A percentile compares a stretch with the other conserved stretches of the same genome.
phyloP scores from a whole-genome alignment of 2,113 vertebrate species.

The Rafetus swinhoei region DNA sequence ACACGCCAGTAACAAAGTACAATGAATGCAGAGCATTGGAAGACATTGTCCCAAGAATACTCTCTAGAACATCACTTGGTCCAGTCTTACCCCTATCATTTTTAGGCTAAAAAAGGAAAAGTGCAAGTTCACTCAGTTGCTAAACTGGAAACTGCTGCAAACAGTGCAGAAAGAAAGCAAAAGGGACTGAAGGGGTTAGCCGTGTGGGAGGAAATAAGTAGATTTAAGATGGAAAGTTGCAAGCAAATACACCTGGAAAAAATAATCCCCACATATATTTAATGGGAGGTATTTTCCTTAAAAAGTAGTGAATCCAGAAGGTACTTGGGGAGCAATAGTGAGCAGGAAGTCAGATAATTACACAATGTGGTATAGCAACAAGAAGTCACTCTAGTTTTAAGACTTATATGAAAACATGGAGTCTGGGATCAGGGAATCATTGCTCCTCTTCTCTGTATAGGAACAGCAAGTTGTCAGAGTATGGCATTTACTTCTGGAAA shows the following conservation, averaged over 20 bases:
- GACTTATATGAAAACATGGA: fast-evolving
- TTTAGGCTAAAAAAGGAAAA: neutral
- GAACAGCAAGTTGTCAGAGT: fast-evolving
- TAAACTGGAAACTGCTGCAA: neutral
- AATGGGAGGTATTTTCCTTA: neutral
- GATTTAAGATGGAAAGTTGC: neutral
- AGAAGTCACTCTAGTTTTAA: fast-evolving
- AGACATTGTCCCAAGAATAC: neutral
- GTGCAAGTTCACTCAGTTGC: fast-evolving
- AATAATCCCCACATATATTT: neutral
- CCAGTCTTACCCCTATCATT: fast-evolving
- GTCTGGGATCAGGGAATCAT: neutral
- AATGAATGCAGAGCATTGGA: neutral
- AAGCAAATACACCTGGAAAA: neutral
- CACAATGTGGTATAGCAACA: fast-evolving
- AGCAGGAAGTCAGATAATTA: neutral
- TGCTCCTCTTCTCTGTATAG: fast-evolving
- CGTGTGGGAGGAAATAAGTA: neutral
- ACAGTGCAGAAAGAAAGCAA: neutral
- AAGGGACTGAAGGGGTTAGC: neutral
- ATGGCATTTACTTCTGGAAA: fast-evolving
- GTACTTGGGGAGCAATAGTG: fast-evolving
- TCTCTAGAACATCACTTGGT: neutral
- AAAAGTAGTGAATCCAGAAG: fast-evolving
- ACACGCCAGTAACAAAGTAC: neutral